Evolutionary conservation across 2,888 invertebrate species (phyloP), one percentile per base, ranked within the genome.

Genomic region (Sminthurides aquaticus): DNA sequence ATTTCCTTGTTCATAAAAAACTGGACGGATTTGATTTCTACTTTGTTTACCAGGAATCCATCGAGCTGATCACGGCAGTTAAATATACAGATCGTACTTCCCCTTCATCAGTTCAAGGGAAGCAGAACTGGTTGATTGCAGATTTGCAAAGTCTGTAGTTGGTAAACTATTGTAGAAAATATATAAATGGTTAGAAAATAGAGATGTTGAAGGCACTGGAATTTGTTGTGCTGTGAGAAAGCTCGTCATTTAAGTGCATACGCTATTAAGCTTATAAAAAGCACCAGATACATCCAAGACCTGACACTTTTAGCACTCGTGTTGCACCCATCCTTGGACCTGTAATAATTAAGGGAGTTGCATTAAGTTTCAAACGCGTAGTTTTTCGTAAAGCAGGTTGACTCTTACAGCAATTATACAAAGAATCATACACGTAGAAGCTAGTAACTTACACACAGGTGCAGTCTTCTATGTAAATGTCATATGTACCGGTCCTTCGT

Each of bases 401-500:
- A n/a, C n/a, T n/a, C n/a, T n/a, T n/a, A n/a, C n/a, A n/a, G n/a
- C n/a, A n/a, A n/a, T n/a, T 15, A 26, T 25, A 2, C 11, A 49
- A 15, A 60, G 11, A 49, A 34, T 5, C 11, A 61, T 22, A 18
- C 15, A 55, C 11, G 3, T 61, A 49, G 5, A 28, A 56, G 3
- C 8, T 55, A 24, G 24, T 8, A 3, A 60, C 65, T 60, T 52
- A 74, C 74, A 67, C 90, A 75, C 94, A 94, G 0, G 92, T 92
- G 77, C 94, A 95, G 76, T 90, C 92, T 79, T 95, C 94, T 81
- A 91, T 87, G 78, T 93, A 94, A 72, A 95, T 91, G 77, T 95
- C 92, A 79, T 91, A 92, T 1, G 91, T 91, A 24, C 93, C 93
- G 0, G 91, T 90, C 75, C 92, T 83, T 88, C 93, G 90, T 15